These are phyloP conservation scores for Cydia strobilella DNA, from an alignment of 1,140 invertebrate species.

Conservation along the genomic window DNA sequence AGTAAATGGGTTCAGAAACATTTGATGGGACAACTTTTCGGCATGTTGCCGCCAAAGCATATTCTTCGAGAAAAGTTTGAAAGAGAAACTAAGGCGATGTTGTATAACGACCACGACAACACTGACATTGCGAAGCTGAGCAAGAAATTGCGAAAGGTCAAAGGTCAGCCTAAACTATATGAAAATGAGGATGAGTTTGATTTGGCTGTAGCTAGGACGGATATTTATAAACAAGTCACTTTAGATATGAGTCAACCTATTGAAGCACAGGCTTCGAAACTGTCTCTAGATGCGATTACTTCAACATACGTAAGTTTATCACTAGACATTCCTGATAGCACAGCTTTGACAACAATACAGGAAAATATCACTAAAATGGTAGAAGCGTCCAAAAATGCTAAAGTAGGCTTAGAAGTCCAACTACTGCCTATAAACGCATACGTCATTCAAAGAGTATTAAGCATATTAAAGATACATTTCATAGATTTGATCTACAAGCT, in stretches of 20 bases:
- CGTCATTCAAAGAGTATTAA: conserved; percentile 64
- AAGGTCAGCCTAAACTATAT: conserved; percentile 66
- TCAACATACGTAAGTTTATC: conserved; percentile 49
- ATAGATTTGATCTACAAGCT: conserved; percentile 45
- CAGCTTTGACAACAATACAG: conserved; percentile 46
- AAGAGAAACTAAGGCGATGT: conserved; percentile 39
- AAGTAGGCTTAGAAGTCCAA: conserved; percentile 47
- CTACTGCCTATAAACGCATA: conserved; percentile 68
- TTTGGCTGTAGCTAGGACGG: conserved; percentile 43
- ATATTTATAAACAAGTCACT: conserved; percentile 52
- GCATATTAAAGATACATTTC: conserved; percentile 52
- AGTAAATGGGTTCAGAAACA: conserved; percentile 81
- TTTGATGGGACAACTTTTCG: conserved; percentile 63
- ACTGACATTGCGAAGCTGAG: conserved; percentile 52
- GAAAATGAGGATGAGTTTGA: conserved; percentile 56
- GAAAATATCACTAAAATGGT: conserved; percentile 43
- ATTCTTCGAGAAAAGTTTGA: conserved; percentile 45
- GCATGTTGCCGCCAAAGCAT: conserved; percentile 45
- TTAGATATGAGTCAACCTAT: conserved; percentile 59
- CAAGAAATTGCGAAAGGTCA: conserved; percentile 65
- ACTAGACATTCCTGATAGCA: conserved; percentile 56
- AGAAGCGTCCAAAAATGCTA: conserved; percentile 41
- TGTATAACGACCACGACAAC: conserved; percentile 48
- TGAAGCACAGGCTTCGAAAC: conserved; percentile 53
- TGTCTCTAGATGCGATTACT: conserved; percentile 38